A percentile compares a stretch with the other conserved stretches of the same genome.
Evolutionary conservation across 2,113 vertebrate genomes (phyloP).

Genomic region (Columbina picui): DNA sequence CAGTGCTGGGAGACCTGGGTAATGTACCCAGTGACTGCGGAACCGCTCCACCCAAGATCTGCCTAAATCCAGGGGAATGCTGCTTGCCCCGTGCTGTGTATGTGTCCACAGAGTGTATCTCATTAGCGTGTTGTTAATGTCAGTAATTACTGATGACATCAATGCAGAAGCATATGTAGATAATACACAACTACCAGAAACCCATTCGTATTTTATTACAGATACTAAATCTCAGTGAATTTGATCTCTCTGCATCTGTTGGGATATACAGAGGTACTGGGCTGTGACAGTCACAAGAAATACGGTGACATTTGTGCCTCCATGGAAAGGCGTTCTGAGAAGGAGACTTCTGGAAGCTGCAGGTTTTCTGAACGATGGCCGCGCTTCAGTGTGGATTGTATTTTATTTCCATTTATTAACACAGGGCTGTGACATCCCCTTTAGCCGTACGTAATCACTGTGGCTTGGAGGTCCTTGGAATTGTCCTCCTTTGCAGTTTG

Average conservation of each 20-base stretch:
- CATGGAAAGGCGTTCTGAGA: neutral
- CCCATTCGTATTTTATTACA: neutral
- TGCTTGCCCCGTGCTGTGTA: neutral
- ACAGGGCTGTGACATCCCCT: neutral
- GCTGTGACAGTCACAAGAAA: neutral
- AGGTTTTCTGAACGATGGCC: neutral
- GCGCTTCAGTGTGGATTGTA: neutral
- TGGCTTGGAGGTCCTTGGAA: neutral
- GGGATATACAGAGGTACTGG: neutral
- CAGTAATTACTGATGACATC: neutral
- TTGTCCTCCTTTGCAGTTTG: neutral
- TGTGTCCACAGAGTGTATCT: neutral
- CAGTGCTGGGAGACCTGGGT: neutral
- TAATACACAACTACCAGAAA: neutral
- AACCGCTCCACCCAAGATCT: neutral
- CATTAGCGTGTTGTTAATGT: neutral
- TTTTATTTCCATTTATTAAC: neutral
- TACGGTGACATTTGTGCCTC: neutral
- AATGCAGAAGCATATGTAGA: neutral
- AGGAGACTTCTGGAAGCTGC: neutral
- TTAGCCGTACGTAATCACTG: neutral
- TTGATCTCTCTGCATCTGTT: neutral
- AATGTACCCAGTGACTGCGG: neutral
- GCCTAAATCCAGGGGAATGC: neutral
- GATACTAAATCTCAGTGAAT: neutral